Evolutionary conservation across 2,113 vertebrate genomes (phyloP).

Genomic region (Heterocephalus glaber): DNA sequence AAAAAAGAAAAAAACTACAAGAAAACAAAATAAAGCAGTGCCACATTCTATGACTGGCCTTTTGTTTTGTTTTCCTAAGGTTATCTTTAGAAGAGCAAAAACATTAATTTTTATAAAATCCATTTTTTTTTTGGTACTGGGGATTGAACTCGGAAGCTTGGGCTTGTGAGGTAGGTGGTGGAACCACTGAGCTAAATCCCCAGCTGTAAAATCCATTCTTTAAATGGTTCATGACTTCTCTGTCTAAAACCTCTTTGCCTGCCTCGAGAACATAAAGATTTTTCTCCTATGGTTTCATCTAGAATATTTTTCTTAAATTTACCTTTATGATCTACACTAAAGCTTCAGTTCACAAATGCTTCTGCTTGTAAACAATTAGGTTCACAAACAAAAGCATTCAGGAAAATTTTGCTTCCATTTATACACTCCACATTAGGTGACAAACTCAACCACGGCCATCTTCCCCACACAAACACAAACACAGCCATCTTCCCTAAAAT

Average conservation of each 20-base stretch:
- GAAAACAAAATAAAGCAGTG: too few species aligned
- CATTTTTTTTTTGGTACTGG: too few species aligned
- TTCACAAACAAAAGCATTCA: neutral
- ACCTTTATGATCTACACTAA: neutral
- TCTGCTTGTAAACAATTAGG: neutral
- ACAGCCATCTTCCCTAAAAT: neutral
- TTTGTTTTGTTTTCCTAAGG: neutral
- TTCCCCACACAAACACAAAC: neutral
- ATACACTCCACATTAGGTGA: neutral
- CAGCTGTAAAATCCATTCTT: neutral
- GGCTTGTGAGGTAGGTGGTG: too few species aligned
- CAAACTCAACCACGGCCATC: neutral
- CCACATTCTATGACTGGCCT: neutral
- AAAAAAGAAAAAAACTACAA: too few species aligned
- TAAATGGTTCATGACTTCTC: neutral
- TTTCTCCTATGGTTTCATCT: neutral
- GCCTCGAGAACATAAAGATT: neutral
- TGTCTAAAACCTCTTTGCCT: neutral
- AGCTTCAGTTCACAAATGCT: neutral
- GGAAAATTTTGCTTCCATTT: neutral
- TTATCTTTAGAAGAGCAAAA: neutral
- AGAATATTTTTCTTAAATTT: conserved; percentile 21
- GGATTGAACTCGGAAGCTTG: too few species aligned
- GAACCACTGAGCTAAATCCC: too few species aligned
- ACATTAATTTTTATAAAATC: neutral